Percentiles rank a stretch among this genome's conserved stretches.
These are phyloP conservation scores for Melanophora roralis DNA, from an alignment of 2,888 invertebrate genomes.

Conservation along the genomic window DNA sequence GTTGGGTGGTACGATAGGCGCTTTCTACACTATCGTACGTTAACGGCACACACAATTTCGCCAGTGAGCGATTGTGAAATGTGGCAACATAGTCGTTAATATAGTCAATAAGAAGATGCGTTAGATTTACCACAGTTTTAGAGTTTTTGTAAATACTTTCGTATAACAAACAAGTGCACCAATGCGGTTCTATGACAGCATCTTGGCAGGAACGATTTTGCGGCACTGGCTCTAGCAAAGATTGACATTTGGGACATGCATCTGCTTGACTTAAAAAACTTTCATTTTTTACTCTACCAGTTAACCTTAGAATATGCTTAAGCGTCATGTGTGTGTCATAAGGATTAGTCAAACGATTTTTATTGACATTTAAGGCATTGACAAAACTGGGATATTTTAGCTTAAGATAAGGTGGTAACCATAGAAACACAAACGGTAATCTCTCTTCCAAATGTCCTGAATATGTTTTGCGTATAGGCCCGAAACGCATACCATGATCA, in stretches of 20 bases:
- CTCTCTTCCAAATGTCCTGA: slow-evolving; percentile 88
- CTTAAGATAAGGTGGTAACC: slow-evolving; percentile 82
- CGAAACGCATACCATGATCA: slow-evolving; percentile 88
- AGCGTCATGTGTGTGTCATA: slow-evolving; percentile 87
- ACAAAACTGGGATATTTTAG: slow-evolving; percentile 79
- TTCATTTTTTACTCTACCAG: slow-evolving; percentile 75
- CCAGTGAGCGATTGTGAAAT: slow-evolving; percentile 71
- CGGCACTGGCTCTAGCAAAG: slow-evolving; percentile 80
- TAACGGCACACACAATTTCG: slow-evolving; percentile 79
- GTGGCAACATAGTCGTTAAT: slow-evolving; percentile 71
- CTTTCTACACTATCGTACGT: slow-evolving; percentile 79
- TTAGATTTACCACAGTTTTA: slow-evolving; percentile 79
- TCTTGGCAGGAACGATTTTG: slow-evolving; percentile 83
- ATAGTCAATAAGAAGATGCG: slow-evolving; percentile 73
- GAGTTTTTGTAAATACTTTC: slow-evolving; percentile 76
- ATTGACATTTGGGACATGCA: slow-evolving; percentile 83
- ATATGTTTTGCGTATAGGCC: slow-evolving; percentile 82
- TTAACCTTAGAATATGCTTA: slow-evolving; percentile 80
- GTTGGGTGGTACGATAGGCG: slow-evolving; percentile 76
- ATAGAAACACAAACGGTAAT: slow-evolving; percentile 85
- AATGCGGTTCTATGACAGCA: slow-evolving; percentile 83
- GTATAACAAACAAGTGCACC: slow-evolving; percentile 86
- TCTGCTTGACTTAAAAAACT: slow-evolving; percentile 73
- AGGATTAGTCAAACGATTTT: slow-evolving; percentile 83
- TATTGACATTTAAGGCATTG: slow-evolving; percentile 80